phyloP scores from a whole-genome alignment of 2,113 vertebrate genomes.

The Nothocercus julius region DNA sequence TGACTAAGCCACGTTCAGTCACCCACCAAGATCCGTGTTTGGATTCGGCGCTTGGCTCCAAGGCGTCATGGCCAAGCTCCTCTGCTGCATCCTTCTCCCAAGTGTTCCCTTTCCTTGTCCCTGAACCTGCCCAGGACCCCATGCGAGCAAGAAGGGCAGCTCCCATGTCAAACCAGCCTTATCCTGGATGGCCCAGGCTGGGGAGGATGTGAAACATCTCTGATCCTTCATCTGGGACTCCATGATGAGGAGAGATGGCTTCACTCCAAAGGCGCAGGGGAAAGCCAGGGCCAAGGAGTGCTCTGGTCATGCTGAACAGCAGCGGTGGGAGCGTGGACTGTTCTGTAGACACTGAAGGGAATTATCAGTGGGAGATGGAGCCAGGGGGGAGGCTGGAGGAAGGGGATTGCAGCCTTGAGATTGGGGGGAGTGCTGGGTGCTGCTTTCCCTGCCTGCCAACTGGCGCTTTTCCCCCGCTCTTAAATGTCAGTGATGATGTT shows the following conservation, averaged over 20 bases:
- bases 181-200: not conserved
- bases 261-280: not conserved
- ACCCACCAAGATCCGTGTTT: accelerated
- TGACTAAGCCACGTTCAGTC: not conserved
- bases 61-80: too few relatives aligned
- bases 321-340: accelerated
- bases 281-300: accelerated
- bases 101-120: not conserved
- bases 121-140: accelerated
- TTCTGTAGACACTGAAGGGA: not conserved
- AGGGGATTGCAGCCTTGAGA: not conserved
- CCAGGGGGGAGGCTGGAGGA: not conserved
- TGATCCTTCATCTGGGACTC: not conserved
- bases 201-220: accelerated
- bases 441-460: not conserved
- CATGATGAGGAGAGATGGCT: accelerated
- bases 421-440: not conserved
- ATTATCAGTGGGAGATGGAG: not conserved
- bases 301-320: accelerated
- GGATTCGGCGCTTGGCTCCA: not conserved
- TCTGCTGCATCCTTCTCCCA: not conserved
- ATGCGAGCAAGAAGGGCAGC: accelerated
- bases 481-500: conserved; percentile 54
- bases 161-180: not conserved
- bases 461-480: not conserved